Evolutionary conservation across 2,113 vertebrate species (phyloP).

Genomic region (Macrotus californicus): DNA sequence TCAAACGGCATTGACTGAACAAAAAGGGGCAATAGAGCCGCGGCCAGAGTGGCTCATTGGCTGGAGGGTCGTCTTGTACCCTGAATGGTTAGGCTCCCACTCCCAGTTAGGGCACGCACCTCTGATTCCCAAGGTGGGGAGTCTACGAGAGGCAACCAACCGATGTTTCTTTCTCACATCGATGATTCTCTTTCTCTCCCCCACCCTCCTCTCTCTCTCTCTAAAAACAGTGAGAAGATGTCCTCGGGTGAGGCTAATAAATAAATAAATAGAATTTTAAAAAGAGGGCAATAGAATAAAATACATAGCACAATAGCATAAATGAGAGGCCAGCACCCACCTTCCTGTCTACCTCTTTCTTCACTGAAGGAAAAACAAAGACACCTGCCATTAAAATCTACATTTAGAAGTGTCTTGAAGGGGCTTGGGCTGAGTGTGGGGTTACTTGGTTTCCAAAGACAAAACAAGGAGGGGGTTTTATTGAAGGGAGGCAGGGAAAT

Average conservation of each 20-base stretch:
- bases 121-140: no score
- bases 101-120: no score
- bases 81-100: no score
- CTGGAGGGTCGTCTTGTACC: no score
- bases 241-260: no score
- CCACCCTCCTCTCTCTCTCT: no score
- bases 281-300: not conserved
- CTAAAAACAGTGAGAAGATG: no score
- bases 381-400: not conserved
- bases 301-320: not conserved
- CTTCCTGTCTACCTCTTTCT: not conserved
- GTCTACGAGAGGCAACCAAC: no score
- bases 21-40: not conserved
- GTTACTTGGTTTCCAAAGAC: not conserved
- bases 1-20: not conserved
- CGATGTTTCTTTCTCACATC: no score
- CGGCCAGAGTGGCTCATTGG: no score
- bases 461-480: not conserved
- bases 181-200: no score
- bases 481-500: not conserved
- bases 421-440: not conserved
- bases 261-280: not conserved
- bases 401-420: not conserved
- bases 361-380: not conserved
- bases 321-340: not conserved